A percentile compares a stretch with the other conserved stretches of the same genome.
These are phyloP conservation scores for Myotis yumanensis DNA, from an alignment of 2,113 vertebrate genomes.

Conservation along the genomic window DNA sequence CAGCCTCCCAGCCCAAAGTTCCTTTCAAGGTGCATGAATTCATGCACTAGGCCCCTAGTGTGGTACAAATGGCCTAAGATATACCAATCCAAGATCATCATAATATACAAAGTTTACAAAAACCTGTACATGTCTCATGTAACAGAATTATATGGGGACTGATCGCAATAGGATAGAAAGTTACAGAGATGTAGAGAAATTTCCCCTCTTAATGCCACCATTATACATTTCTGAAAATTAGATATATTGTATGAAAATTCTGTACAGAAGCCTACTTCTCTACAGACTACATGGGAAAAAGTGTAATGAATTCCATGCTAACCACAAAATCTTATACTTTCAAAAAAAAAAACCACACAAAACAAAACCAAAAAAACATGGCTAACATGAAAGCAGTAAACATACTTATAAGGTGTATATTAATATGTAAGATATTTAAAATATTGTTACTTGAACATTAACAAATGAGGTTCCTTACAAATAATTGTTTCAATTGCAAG, in stretches of 20 bases:
- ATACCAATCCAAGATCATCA: background rate
- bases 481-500: background rate
- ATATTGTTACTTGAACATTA: background rate
- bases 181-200: background rate
- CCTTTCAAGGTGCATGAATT: too few relatives aligned
- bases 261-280: background rate
- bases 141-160: background rate
- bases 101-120: background rate
- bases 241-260: background rate
- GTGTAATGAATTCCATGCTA: background rate
- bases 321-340: background rate
- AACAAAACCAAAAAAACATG: too few relatives aligned
- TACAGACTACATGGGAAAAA: background rate
- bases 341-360: background rate
- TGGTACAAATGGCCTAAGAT: background rate
- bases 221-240: background rate
- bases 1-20: too few relatives aligned
- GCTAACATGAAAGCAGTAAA: background rate
- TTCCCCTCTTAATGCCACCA: background rate
- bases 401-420: background rate
- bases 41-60: background rate
- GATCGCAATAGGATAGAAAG: background rate
- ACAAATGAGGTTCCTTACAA: background rate
- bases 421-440: constrained; percentile 1
- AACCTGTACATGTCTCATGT: background rate